Base-by-base conservation (phyloP, 2,113 vertebrate genomes). In the Protobothrops mucrosquamatus region DNA sequence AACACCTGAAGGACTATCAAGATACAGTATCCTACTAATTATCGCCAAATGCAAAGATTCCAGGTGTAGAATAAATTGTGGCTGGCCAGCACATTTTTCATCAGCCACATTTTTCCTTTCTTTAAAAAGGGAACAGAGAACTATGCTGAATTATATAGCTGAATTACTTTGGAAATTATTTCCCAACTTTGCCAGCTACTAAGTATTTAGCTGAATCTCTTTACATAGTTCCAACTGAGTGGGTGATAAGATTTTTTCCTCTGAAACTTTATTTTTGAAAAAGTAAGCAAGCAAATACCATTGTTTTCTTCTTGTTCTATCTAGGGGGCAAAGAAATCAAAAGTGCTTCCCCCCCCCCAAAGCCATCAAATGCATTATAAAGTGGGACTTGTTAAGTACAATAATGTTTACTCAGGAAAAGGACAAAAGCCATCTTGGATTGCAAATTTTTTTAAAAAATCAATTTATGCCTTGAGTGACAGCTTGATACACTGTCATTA, bases 1-100 rank as follows among this genome's bases (percentile, higher is more conserved):
- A 96, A 96, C 52, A 95, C 92, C 61, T 94, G 90, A 92, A 95
- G 85, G 55, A 94, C 91, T 95, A 43, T 85, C 87, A 94, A 92
- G 92, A 92, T 56, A 89, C 10, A 20, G 0, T 24, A 57, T 93
- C 29, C 96, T 90, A 91, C 48, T 93, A 92, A 94, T 94, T 95
- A 93, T 69, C 86, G 59, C 94, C 2, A 88, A 59, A 48, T 96
- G n/a, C 61, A 81, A 23, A 94, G 88, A 95, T 89, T 87, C 29
- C 29, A 93, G 91, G 34, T 26, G 2, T 29, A 26, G 26, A 86
- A 61, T 43, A 93, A 94, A 92, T 90, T 90, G 74, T 57, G 43
- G 91, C 91, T 6, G 24, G 93, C 59, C 55, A 24, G 81, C 81
- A 52, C 1, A 6, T 46, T 8, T 92, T 52, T 93, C 93, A 39